Conservation (phyloP, 2,888 invertebrate species). For the Cyclophora albipunctata region DNA sequence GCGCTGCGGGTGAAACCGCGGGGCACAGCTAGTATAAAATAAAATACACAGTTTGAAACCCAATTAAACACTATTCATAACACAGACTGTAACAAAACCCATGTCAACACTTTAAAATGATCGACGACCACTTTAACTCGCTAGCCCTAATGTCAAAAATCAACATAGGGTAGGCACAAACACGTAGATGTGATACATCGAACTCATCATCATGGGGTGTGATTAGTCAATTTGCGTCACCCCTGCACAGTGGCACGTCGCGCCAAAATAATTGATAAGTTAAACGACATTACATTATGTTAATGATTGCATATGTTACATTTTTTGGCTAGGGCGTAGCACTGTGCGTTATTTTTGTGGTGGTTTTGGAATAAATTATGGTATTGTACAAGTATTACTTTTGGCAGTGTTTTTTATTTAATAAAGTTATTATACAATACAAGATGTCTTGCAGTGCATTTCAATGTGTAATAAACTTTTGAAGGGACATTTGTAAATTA, state of each 20-base stretch:
- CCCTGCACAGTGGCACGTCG: conserved; percentile 26
- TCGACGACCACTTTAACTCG: conserved; percentile 46
- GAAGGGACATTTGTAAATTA: no score
- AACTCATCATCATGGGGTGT: conserved; percentile 50
- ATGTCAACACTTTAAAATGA: conserved; percentile 47
- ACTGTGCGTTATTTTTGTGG: conserved; percentile 27
- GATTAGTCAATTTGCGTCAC: conserved; percentile 61
- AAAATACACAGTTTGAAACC: no score
- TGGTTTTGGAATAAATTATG: conserved; percentile 25
- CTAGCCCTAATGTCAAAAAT: conserved; percentile 43
- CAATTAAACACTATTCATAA: neutral
- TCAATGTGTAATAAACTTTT: no score
- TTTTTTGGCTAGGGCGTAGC: conserved; percentile 24
- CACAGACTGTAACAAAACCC: conserved; percentile 29
- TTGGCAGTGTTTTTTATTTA: no score
- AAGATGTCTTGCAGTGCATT: no score
- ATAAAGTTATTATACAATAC: no score
- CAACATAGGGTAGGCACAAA: conserved; percentile 46
- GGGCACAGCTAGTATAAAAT: no score
- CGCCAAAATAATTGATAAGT: conserved; percentile 64
- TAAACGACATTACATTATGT: conserved; percentile 62
- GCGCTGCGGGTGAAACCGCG: no score
- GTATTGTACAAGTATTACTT: no score
- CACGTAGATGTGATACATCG: conserved; percentile 30
- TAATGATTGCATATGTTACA: conserved; percentile 68